phyloP scores from a whole-genome alignment of 2,888 invertebrate species.

The Harpalus rufipes region DNA sequence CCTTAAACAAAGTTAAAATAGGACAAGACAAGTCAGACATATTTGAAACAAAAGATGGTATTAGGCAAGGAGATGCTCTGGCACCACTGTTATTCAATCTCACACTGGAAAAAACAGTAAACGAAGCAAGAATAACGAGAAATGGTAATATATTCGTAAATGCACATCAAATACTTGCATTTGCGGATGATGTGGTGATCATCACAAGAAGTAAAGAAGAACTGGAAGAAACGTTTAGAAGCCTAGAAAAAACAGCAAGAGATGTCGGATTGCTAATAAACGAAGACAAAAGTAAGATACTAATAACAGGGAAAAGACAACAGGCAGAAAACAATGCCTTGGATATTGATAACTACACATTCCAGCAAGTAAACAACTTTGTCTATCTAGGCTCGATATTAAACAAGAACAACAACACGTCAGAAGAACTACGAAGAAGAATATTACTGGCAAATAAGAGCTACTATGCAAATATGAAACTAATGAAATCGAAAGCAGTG shows the following conservation, averaged over 20 bases:
- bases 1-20: slow-evolving; percentile 38
- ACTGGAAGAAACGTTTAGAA: slow-evolving; percentile 44
- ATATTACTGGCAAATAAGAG: slow-evolving; percentile 39
- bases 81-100: slow-evolving; percentile 31
- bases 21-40: slow-evolving; percentile 22
- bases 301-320: slow-evolving; percentile 26
- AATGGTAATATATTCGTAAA: too few relatives aligned
- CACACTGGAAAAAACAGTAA: slow-evolving; percentile 47
- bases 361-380: slow-evolving; percentile 31
- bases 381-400: slow-evolving; percentile 34
- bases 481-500: slow-evolving; percentile 52
- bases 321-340: slow-evolving; percentile 18
- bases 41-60: slow-evolving; percentile 41
- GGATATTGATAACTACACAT: slow-evolving; percentile 29
- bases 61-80: slow-evolving; percentile 40
- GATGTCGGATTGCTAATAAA: slow-evolving; percentile 12
- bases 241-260: slow-evolving; percentile 28
- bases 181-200: too few relatives aligned
- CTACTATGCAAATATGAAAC: slow-evolving; percentile 30
- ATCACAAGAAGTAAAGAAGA: slow-evolving; percentile 41
- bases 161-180: too few relatives aligned
- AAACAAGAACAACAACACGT: slow-evolving; percentile 38
- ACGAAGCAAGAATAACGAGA: slow-evolving; percentile 29
- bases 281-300: slow-evolving; percentile 28
- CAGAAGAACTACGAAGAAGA: slow-evolving; percentile 44